Evolutionary conservation across 2,113 vertebrate genomes (phyloP), one percentile per base, ranked within the genome.

Genomic region (Paraplagusia blochii): DNA sequence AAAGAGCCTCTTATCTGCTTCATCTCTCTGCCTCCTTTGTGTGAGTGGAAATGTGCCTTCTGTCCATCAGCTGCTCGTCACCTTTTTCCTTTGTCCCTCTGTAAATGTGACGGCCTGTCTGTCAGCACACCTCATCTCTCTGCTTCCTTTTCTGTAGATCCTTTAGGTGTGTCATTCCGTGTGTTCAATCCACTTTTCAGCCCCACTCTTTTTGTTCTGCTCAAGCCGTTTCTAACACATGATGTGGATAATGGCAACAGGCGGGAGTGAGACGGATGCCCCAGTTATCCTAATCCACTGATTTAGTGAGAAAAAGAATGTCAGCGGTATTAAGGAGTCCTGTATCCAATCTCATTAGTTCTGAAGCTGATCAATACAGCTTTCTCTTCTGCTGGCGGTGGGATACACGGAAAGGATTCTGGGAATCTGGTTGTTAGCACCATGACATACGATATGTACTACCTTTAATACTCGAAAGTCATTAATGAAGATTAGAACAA

Each of bases 1-100:
- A 85, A 81, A 86, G 84, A 82, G 66, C 63, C 44, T 54, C 73
- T 87, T 83, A 88, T 88, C 85, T 72, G 76, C 74, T 83, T 84
- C 82, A 89, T 89, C 84, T 85, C 63, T 58, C 47, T 42, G 53
- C 58, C 48, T 63, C 83, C 76, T 84, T 87, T 88, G 87, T 88
- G 77, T 0, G 49, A 79, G 79, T 85, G 79, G 87, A 85, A 88
- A 88, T 85, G 70, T 81, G 71, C 79, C 85, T 66, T 88, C 79
- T 79, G 81, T 82, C 81, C 78, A 69, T 63, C 63, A 57, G 66
- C 82, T 72, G 78, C 70, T 70, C 57, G 64, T 79, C 82, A 62
- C 66, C 62, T 46, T 0, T 53, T 64, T 70, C 77, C 46, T 85
- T 88, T 86, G 81, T 86, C 67, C 74, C 54, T 50, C 15, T 0